These are phyloP conservation scores for Chloroceryle aenea DNA, from an alignment of 2,113 vertebrate genomes.

Conservation along the genomic window DNA sequence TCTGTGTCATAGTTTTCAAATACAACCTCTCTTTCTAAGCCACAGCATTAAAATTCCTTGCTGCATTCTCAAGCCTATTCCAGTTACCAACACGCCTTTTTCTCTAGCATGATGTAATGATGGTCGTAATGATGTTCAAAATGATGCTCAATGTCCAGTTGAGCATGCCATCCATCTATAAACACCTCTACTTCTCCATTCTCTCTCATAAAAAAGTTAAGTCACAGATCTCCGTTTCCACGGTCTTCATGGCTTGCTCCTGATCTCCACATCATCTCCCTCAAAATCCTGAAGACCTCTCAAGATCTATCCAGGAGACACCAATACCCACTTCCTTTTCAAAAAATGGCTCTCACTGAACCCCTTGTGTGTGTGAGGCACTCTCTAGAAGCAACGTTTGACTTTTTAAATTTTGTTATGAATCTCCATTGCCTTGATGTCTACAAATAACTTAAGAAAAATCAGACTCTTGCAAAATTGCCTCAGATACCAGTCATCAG, in stretches of 20 bases:
- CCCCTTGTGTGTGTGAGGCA: neutral
- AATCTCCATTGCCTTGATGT: neutral
- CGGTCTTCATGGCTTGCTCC: neutral
- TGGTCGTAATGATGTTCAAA: neutral
- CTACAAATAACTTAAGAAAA: neutral
- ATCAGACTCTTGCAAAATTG: neutral
- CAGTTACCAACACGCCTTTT: neutral
- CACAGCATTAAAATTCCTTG: neutral
- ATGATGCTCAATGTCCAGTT: neutral
- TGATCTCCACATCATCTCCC: neutral
- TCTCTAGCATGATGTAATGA: neutral
- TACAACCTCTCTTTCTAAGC: neutral
- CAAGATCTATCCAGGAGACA: neutral
- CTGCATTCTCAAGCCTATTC: neutral
- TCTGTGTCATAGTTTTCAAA: neutral
- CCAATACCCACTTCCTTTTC: neutral
- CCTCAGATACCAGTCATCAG: neutral
- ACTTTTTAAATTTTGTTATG: neutral
- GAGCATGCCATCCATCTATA: no score
- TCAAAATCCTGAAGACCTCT: neutral
- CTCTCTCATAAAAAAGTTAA: neutral
- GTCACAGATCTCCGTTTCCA: neutral
- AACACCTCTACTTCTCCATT: neutral
- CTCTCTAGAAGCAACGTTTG: neutral
- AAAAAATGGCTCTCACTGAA: neutral